phyloP scores from a whole-genome alignment of 2,113 vertebrate genomes.

The Pelobates fuscus region DNA sequence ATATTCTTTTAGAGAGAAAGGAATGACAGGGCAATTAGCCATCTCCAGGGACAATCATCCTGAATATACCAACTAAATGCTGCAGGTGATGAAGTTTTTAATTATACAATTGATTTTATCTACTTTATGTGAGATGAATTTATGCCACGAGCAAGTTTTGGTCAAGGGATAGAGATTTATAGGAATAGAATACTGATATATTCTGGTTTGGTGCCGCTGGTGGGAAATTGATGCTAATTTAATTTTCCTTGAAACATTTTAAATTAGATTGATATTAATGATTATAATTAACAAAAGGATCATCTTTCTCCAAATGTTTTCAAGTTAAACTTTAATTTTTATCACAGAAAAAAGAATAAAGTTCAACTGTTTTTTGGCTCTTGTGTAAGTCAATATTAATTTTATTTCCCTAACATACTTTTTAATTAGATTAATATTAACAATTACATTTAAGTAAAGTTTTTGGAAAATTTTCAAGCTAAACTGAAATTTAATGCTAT shows the following conservation, averaged over 20 bases:
- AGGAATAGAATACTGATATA: constrained; percentile 20
- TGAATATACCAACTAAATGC: constrained; percentile 41
- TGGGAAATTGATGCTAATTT: constrained; percentile 21
- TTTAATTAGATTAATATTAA: no score
- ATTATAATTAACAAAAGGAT: constrained; percentile 6
- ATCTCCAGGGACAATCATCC: constrained; percentile 19
- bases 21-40: constrained; percentile 42
- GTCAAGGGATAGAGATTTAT: constrained; percentile 42
- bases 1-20: constrained; percentile 14
- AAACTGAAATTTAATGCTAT: no score
- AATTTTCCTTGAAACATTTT: constrained; percentile 1
- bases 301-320: no score
- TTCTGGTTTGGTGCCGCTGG: constrained; percentile 27
- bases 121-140: constrained; percentile 37
- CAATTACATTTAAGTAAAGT: no score
- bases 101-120: constrained; percentile 50
- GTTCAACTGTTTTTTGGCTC: no score
- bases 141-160: constrained; percentile 36
- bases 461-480: no score
- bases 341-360: no score
- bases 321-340: no score
- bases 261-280: constrained; percentile 16
- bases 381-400: no score
- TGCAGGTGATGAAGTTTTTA: constrained; percentile 45
- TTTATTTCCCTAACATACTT: no score